These are phyloP conservation scores for Hippopotamyrus pictus DNA, from an alignment of 2,797 vertebrate genomes.

Conservation along the genomic window DNA sequence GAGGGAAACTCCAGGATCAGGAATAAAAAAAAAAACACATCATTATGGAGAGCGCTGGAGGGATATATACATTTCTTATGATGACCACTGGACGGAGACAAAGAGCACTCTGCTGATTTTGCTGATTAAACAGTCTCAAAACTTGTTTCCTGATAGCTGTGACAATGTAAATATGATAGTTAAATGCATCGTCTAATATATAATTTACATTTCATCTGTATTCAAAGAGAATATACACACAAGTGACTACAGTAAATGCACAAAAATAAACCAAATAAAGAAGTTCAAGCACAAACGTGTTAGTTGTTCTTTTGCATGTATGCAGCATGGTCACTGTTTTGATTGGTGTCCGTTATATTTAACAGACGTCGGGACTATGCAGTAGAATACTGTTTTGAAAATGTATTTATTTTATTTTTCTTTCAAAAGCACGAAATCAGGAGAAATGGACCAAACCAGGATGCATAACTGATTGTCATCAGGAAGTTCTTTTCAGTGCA, in stretches of 20 bases:
- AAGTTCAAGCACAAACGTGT: background rate
- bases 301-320: background rate
- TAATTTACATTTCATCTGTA: background rate
- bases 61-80: constrained; percentile 35
- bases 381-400: background rate
- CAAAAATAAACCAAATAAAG: background rate
- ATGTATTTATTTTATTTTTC: background rate
- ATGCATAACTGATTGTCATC: constrained; percentile 28
- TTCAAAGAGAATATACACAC: background rate
- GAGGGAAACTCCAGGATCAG: constrained; percentile 74
- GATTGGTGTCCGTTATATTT: background rate
- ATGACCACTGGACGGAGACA: constrained; percentile 60
- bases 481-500: constrained; percentile 38
- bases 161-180: background rate
- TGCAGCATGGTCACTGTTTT: background rate
- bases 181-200: background rate
- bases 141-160: background rate
- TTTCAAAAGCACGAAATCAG: background rate
- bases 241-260: background rate
- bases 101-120: constrained; percentile 31
- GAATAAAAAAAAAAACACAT: constrained; percentile 58
- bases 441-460: constrained; percentile 29
- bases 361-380: background rate
- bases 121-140: background rate
- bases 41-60: constrained; percentile 57